Base-by-base conservation (phyloP, 2,797 vertebrate genomes). In the Leucoraja ocellata region DNA sequence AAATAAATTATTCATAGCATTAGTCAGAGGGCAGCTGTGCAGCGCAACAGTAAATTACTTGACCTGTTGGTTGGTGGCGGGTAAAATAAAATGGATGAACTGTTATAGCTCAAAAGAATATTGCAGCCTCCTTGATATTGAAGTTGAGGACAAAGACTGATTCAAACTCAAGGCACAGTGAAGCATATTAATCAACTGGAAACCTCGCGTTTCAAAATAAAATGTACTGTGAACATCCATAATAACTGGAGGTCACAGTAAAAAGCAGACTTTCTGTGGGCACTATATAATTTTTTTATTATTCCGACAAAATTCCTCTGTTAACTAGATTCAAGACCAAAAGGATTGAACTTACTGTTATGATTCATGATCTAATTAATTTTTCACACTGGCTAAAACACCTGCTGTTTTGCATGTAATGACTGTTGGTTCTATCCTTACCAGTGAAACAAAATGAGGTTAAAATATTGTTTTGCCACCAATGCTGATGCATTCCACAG, bases 311-410 rank as follows among this genome's bases (percentile, higher is more conserved):
- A 76, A 46, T 92, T 92, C 90, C 90, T 74, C 71, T 74, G 23
- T 76, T 54, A 92, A 76, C 25, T 92, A 73, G 39, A 58, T 76
- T 92, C 46, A 54, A 21, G 10, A 39, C 71, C 71, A 74, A 54
- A 91, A 74, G 10, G 11, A 74, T 9, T 76, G 71, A 91, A 76
- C 32, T 76, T 54, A 92, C 23, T 92, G 90, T 92, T 58, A 92
- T 28, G 68, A 92, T 92, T 76, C 90, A 92, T 92, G 68, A 14
- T 46, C 90, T 71, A 92, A 92, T 92, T 92, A 92, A 92, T 92
- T 92, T 91, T 74, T 91, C 90, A 92, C 90, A 92, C 90, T 92
- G 90, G 71, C 23, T 92, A 92, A 76, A 92, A 54, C 90, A 92
- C 23, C 71, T 92, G 90, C 90, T 92, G 8, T n/a, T 11, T 74